Base-by-base conservation (phyloP, 2,797 vertebrate genomes). In the Rhinichthys osculus region DNA sequence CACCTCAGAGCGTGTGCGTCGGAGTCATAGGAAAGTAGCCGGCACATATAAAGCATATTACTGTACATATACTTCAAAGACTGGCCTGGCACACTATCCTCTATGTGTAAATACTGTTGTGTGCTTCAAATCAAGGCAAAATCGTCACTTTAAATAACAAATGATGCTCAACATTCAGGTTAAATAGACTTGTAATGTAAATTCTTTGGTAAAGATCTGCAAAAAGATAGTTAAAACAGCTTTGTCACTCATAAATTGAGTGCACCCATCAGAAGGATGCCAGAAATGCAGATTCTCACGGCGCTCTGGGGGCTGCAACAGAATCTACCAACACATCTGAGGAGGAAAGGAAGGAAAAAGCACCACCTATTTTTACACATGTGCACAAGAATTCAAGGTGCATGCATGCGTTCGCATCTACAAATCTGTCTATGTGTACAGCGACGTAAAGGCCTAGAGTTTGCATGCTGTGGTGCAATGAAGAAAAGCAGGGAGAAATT, bases 11-110 rank as follows among this genome's bases (percentile, higher is more conserved):
- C 27, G 30, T 78, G 47, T 54, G 50, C 47, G 11, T 87, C 64
- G 52, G 79, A 77, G 72, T 67, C 16, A 66, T 21, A 71, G 81
- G 52, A 86, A 83, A 59, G 47, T 64, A 66, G 57, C 66, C 40
- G 67, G 42, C 35, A 67, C 33, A 67, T 47, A 11, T 7, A 30
- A 38, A 17, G 11, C 42, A 30, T 4, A 14, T 27, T 30, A 30
- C 16, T 10, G 14, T 30, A 30, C 2, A 11, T 19, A 3, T 23
- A 78, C 30, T 69, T 77, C 3, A 35, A 42, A 73, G 23, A 54
- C 33, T 40, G 19, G 0, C 27, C 19, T 44, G 54, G 35, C n/a
- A 71, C 50, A 74, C 21, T 35, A 8, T 78, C 3, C 62, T 69
- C 23, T 27, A 7, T 1, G 57, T 4, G 38, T 64, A 38, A 50